Evolutionary conservation across 1,140 invertebrate species (phyloP).

Genomic region (Euwallacea fornicatus): DNA sequence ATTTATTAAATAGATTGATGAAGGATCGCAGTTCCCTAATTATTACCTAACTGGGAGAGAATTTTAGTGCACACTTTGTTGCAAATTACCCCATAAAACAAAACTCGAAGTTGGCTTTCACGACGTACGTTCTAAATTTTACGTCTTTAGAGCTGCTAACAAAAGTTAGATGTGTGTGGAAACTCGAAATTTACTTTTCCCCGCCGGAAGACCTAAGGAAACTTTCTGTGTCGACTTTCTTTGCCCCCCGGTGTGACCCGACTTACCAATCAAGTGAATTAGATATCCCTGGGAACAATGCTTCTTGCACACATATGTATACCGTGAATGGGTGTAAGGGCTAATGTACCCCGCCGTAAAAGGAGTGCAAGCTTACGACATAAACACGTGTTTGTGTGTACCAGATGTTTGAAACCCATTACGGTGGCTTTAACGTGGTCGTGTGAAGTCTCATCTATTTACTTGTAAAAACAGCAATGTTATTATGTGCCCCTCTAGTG

Average conservation of each 20-base stretch:
- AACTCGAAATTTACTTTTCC: conserved; percentile 4
- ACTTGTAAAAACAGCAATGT: not conserved
- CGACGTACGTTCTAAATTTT: conserved; percentile 15
- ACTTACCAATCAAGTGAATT: conserved; percentile 22
- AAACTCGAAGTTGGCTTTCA: not conserved
- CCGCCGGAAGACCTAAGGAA: conserved; percentile 3
- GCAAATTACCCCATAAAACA: no score
- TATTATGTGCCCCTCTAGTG: not conserved
- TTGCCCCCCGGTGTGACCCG: conserved; percentile 21
- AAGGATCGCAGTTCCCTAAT: no score
- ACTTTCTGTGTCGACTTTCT: conserved; percentile 15
- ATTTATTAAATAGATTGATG: no score
- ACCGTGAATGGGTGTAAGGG: not conserved
- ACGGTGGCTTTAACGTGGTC: not conserved
- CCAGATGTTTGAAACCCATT: not conserved
- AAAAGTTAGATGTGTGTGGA: conserved; percentile 12
- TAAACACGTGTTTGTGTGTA: not conserved
- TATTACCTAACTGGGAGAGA: no score
- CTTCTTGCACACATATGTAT: conserved; percentile 1
- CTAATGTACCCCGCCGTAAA: not conserved
- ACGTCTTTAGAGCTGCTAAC: conserved; percentile 2
- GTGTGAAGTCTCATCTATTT: not conserved
- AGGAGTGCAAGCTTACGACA: not conserved
- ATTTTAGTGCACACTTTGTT: no score
- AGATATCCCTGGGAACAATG: conserved; percentile 17